These are phyloP conservation scores for Pseudomyrmex cubaensis DNA, from an alignment of 1,140 invertebrate genomes.

Conservation along the genomic window DNA sequence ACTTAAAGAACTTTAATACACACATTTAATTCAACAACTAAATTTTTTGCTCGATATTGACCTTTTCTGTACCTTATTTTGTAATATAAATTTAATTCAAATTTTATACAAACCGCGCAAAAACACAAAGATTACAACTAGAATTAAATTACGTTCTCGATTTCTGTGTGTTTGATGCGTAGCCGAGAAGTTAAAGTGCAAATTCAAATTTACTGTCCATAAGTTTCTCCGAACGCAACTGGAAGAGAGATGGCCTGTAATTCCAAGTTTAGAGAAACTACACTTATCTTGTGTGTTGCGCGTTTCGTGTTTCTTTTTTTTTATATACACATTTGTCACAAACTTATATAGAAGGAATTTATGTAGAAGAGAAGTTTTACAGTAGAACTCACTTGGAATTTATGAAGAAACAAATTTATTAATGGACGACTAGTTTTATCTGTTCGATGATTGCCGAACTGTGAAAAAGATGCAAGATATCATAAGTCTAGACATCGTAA, in stretches of 20 bases:
- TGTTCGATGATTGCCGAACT: not conserved
- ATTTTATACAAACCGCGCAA: slow-evolving; percentile 29
- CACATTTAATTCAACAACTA: too few relatives aligned
- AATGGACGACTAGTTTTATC: slow-evolving; percentile 20
- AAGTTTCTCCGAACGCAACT: slow-evolving; percentile 47
- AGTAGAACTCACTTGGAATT: slow-evolving; percentile 17
- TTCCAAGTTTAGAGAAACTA: slow-evolving; percentile 59
- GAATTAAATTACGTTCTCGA: slow-evolving; percentile 57
- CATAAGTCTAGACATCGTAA: slow-evolving; percentile 2
- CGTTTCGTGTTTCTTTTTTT: not conserved
- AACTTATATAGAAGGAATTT: slow-evolving; percentile 15
- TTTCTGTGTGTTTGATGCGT: slow-evolving; percentile 48
- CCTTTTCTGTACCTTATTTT: too few relatives aligned
- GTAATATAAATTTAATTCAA: too few relatives aligned
- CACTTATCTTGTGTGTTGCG: not conserved
- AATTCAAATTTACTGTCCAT: slow-evolving; percentile 60
- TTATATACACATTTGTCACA: not conserved
- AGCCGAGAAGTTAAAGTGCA: slow-evolving; percentile 53
- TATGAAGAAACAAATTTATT: slow-evolving; percentile 26
- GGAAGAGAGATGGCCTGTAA: slow-evolving; percentile 54
- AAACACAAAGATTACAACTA: slow-evolving; percentile 42
- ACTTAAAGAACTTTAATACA: too few relatives aligned
- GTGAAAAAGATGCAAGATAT: not conserved
- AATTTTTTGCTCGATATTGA: too few relatives aligned
- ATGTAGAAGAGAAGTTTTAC: not conserved